phyloP scores from a whole-genome alignment of 2,113 vertebrate genomes.

The Benitochromis conjunctus region DNA sequence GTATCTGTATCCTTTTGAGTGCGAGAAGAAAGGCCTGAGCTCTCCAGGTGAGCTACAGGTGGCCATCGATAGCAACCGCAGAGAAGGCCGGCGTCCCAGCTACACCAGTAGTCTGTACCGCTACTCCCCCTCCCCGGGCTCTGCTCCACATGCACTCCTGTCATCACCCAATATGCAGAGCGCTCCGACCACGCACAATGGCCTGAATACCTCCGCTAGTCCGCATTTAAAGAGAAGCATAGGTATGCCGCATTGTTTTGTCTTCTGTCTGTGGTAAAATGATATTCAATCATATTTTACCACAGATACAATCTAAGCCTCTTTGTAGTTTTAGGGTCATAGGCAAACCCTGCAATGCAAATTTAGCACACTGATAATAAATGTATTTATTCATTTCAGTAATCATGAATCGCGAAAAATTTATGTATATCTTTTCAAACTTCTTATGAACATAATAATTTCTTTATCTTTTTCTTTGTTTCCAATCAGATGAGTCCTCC shows the following conservation, averaged over 20 bases:
- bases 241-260: conserved; percentile 30
- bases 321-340: not conserved
- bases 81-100: conserved; percentile 91
- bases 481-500: conserved; percentile 57
- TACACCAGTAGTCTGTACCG: conserved; percentile 89
- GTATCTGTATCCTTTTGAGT: conserved; percentile 95
- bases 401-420: not conserved
- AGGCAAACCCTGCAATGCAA: not conserved
- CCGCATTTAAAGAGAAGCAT: conserved; percentile 81
- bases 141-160: conserved; percentile 60
- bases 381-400: not conserved
- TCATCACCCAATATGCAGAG: conserved; percentile 82
- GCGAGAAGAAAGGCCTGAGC: conserved; percentile 93
- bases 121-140: conserved; percentile 75
- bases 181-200: conserved; percentile 67
- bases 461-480: not conserved
- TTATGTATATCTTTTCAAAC: too few species aligned
- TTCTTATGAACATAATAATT: not conserved
- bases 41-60: conserved; percentile 93
- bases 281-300: not conserved
- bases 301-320: not conserved
- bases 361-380: not conserved
- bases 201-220: conserved; percentile 74
- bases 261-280: not conserved
- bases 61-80: conserved; percentile 92